Evolutionary conservation across 2,888 invertebrate genomes (phyloP).

Genomic region (Himalopsyche anomala): DNA sequence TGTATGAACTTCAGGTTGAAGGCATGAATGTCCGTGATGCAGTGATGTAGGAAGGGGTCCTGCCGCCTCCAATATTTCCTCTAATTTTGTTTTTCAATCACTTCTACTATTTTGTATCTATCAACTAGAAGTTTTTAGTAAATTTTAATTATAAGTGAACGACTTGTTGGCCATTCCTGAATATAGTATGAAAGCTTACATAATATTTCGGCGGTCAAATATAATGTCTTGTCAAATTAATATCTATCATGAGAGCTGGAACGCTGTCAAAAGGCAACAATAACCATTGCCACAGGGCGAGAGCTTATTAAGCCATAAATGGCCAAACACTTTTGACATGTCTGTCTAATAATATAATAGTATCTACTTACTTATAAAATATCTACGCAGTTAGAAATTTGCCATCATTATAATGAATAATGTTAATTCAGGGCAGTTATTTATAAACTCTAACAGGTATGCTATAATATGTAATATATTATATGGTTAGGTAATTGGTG

Average conservation of each 20-base stretch:
- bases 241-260: background rate
- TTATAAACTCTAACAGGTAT: background rate
- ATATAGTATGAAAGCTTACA: no score
- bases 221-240: no score
- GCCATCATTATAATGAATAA: conserved; percentile 10
- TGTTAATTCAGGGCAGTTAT: conserved; percentile 4
- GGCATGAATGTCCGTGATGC: no score
- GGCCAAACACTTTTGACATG: background rate
- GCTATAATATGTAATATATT: background rate
- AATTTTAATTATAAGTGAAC: no score
- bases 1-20: no score
- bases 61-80: no score
- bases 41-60: no score
- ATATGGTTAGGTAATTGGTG: background rate
- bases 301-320: conserved; percentile 16
- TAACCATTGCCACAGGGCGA: background rate
- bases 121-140: no score
- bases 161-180: no score
- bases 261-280: conserved; percentile 19
- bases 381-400: background rate
- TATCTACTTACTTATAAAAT: background rate
- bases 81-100: no score
- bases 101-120: no score
- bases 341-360: background rate
- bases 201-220: no score